Conservation (phyloP, 1,140 invertebrate species). For the Leucophenga varia region DNA sequence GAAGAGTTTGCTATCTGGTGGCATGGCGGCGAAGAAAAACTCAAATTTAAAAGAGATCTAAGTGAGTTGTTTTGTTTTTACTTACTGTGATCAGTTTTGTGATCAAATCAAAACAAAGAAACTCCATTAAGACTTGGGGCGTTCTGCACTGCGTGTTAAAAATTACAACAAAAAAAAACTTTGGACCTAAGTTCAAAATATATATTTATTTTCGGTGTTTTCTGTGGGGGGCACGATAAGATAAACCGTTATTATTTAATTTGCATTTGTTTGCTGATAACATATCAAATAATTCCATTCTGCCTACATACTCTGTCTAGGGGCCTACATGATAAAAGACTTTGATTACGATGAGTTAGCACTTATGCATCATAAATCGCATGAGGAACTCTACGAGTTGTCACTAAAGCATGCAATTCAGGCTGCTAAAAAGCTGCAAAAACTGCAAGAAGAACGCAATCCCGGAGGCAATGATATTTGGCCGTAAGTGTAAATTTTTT, state of each 20-base stretch:
- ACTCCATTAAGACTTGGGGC: slow-evolving; percentile 78
- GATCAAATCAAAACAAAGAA: slow-evolving; percentile 69
- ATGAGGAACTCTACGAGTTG: slow-evolving; percentile 35
- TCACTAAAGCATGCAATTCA: slow-evolving; percentile 66
- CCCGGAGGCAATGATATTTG: slow-evolving; percentile 68
- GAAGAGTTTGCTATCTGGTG: slow-evolving; percentile 75
- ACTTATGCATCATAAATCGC: slow-evolving; percentile 28
- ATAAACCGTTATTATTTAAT: too few species aligned
- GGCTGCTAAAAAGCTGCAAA: slow-evolving; percentile 73
- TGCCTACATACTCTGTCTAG: too few species aligned
- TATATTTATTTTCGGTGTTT: slow-evolving; percentile 35
- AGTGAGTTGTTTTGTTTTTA: slow-evolving; percentile 68
- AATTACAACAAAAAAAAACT: slow-evolving; percentile 69
- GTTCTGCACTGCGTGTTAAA: slow-evolving; percentile 78
- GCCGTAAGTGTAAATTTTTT: slow-evolving; percentile 55
- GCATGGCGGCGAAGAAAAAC: slow-evolving; percentile 74
- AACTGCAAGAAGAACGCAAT: slow-evolving; percentile 67
- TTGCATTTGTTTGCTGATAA: too few species aligned
- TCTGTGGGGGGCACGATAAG: too few species aligned
- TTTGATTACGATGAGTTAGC: slow-evolving; percentile 16
- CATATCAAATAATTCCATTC: too few species aligned
- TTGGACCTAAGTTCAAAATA: slow-evolving; percentile 68
- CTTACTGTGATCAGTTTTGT: slow-evolving; percentile 68
- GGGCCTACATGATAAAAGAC: slow-evolving; percentile 24
- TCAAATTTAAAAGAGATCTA: slow-evolving; percentile 59